Conservation (phyloP, 2,888 invertebrate species). For the Ditula angustiorana region DNA sequence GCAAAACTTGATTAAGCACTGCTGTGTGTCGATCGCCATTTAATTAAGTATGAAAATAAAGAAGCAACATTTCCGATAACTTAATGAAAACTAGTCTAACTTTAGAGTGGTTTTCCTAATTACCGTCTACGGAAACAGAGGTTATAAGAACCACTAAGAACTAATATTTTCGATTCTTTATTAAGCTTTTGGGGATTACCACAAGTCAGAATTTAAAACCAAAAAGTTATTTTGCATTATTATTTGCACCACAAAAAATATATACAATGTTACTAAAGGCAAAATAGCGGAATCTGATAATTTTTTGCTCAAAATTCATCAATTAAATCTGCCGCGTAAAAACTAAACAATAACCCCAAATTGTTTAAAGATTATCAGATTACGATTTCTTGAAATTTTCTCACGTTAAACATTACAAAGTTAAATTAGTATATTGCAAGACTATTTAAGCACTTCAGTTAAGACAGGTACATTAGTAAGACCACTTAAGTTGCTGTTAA, state of each 20-base stretch:
- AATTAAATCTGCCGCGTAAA: background rate
- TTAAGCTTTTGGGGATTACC: background rate
- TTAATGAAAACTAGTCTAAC: too few species aligned
- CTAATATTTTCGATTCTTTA: too few species aligned
- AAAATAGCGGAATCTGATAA: background rate
- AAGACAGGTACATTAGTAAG: background rate
- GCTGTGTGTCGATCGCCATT: background rate
- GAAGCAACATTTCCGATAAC: too few species aligned
- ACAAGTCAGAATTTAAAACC: background rate
- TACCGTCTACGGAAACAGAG: too few species aligned
- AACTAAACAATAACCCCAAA: constrained; percentile 1
- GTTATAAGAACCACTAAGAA: too few species aligned
- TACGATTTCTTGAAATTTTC: constrained; percentile 12
- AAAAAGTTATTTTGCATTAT: background rate
- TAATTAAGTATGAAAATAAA: too few species aligned
- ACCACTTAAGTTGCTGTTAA: background rate
- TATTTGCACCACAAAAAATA: background rate
- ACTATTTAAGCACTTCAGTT: background rate
- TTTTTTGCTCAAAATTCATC: background rate
- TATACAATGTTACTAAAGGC: background rate
- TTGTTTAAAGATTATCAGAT: background rate
- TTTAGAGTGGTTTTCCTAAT: too few species aligned
- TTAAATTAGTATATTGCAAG: background rate
- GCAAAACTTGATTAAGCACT: too few species aligned
- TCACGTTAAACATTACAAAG: constrained; percentile 4